A percentile compares a stretch with the other conserved stretches of the same genome.
Conservation (phyloP, 2,797 vertebrate species). For the Macropus fuliginosus region DNA sequence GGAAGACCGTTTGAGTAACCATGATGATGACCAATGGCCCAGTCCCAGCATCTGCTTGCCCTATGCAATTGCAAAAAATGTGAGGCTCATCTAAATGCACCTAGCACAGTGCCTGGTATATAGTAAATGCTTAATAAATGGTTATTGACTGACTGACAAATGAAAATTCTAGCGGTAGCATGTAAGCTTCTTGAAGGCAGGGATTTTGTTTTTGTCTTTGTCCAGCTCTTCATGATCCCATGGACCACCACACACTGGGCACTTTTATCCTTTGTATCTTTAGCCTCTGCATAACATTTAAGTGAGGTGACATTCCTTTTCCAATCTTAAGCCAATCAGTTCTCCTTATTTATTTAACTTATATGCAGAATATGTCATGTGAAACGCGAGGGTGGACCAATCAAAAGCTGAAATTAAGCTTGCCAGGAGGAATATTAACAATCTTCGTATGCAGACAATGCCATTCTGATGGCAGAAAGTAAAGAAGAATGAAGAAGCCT, state of each 20-base stretch:
- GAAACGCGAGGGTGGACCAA: background rate
- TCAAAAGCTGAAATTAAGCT: background rate
- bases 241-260: too few relatives aligned
- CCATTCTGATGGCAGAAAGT: too few relatives aligned
- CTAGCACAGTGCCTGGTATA: background rate
- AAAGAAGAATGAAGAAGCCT: background rate
- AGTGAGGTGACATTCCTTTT: too few relatives aligned
- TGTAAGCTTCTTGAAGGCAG: background rate
- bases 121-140: background rate
- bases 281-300: too few relatives aligned
- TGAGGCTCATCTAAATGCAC: background rate
- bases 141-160: background rate
- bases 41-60: background rate
- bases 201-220: background rate
- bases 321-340: too few relatives aligned
- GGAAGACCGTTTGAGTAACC: background rate
- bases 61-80: background rate
- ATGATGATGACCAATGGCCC: background rate
- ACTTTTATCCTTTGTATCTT: too few relatives aligned
- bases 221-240: too few relatives aligned
- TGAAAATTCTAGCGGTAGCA: background rate
- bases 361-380: too few relatives aligned
- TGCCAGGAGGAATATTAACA: background rate
- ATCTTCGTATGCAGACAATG: background rate
- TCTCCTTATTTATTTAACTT: too few relatives aligned